Evolutionary conservation across 2,888 invertebrate genomes (phyloP), one percentile per base, ranked within the genome.

Genomic region (Drepana falcataria): DNA sequence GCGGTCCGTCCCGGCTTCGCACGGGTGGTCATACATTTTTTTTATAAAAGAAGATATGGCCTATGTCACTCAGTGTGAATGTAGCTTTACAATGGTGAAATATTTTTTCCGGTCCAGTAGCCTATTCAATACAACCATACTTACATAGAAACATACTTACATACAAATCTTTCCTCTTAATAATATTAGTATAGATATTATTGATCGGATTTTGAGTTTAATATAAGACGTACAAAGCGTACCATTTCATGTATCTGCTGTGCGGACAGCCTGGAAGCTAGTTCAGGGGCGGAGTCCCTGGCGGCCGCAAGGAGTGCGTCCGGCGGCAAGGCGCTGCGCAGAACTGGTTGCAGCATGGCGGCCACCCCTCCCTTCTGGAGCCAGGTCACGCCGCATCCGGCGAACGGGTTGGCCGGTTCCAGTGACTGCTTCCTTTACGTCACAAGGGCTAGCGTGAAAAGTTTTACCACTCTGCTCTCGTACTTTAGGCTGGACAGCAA

Each of bases 301-400:
- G 98, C 98, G 65, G 95, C 93, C 56, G 95, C 95, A 92, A 98
- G 97, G 65, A 98, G 92, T 63, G 95, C 94, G 75, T 97, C 97
- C 73, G 96, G 95, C 61, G 92, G 88, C 57, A 93, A 85, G 59
- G 87, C 92, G 77, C 85, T 85, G 68, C 86, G 84, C 69, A 93
- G 84, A 60, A 93, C 91, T 60, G 93, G 92, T 62, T 90, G 91
- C 68, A 93, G 75, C 72, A 93, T 79, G 55, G 84, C 87, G 59
- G 85, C 85, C 63, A 88, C 86, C 57, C 86, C 91, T 63, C 90
- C 91, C 64, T 68, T 73, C 69, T 80, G 77, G 68, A 81, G 75
- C 86, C 87, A 90, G 65, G 85, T 80, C 64, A 79, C 71, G 86
- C 91, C 78, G 80, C 93, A 93, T 49, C 86, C 85, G 66, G 81